Evolutionary conservation across 2,888 invertebrate genomes (phyloP).

Genomic region (Oscheius sp.): DNA sequence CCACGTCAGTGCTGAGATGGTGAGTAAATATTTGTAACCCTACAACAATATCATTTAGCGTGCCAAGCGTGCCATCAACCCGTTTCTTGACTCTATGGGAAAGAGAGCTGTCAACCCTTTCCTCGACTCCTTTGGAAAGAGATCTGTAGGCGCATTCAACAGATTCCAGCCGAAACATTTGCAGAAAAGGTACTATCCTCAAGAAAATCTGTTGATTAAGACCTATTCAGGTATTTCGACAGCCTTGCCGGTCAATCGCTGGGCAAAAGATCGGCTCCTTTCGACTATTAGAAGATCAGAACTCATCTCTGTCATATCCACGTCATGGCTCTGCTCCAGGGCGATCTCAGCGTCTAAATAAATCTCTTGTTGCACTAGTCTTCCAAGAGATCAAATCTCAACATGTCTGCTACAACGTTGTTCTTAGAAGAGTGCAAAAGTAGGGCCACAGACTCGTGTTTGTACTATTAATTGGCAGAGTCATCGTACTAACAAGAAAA

Average conservation of each 20-base stretch:
- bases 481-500: neutral
- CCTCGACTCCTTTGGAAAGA: conserved; percentile 67
- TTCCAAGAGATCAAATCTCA: neutral
- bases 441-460: conserved; percentile 5
- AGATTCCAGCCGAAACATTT: neutral
- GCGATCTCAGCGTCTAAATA: conserved; percentile 27
- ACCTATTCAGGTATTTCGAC: conserved; percentile 61
- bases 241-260: conserved; percentile 65
- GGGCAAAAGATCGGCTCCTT: conserved; percentile 49
- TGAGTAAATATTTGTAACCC: neutral
- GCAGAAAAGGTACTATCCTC: conserved; percentile 19
- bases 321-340: neutral
- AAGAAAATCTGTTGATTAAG: neutral
- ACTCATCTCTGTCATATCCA: neutral
- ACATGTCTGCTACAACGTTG: neutral
- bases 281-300: conserved; percentile 13
- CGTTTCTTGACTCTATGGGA: conserved; percentile 69
- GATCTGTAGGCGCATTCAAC: conserved; percentile 33
- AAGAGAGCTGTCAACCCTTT: conserved; percentile 69
- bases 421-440: neutral
- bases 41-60: conserved; percentile 40
- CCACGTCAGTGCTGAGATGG: conserved; percentile 29
- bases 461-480: neutral
- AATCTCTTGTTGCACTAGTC: conserved; percentile 11
- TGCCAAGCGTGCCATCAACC: conserved; percentile 65